These are phyloP conservation scores for Stegostoma tigrinum DNA, from an alignment of 2,113 vertebrate genomes.

Conservation along the genomic window DNA sequence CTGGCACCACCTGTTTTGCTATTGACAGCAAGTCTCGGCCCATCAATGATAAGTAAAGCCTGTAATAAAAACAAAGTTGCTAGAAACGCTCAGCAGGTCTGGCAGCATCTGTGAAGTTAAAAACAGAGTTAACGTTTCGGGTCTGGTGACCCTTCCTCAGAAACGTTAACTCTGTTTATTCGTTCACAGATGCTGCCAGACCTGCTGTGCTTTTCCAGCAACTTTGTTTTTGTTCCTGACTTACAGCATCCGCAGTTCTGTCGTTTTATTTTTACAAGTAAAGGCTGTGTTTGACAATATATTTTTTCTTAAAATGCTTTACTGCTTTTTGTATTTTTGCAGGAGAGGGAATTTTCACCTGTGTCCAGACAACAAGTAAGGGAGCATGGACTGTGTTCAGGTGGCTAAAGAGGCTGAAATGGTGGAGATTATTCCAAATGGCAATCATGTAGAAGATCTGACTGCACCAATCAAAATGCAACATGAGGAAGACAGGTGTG, in stretches of 20 bases:
- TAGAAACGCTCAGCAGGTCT: too few species aligned
- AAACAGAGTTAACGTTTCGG: too few species aligned
- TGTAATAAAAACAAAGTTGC: too few species aligned
- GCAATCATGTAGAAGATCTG: conserved; percentile 49
- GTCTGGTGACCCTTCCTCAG: too few species aligned
- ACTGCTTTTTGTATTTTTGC: neutral
- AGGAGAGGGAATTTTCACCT: neutral
- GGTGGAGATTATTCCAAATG: conserved; percentile 65
- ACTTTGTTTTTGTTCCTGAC: too few species aligned
- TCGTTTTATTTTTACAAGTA: too few species aligned
- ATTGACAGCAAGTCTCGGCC: neutral
- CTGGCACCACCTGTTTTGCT: too few species aligned
- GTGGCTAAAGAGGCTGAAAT: conserved; percentile 57
- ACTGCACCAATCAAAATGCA: conserved; percentile 36
- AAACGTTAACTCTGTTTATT: too few species aligned
- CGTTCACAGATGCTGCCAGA: too few species aligned
- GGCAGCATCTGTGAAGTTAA: too few species aligned
- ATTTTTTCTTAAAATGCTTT: neutral
- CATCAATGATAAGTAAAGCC: neutral
- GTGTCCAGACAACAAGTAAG: neutral
- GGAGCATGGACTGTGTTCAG: conserved; percentile 45
- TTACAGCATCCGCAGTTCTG: too few species aligned
- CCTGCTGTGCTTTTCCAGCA: too few species aligned
- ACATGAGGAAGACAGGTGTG: conserved; percentile 48
- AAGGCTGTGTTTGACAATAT: neutral